Evolutionary conservation across 2,797 vertebrate genomes (phyloP), one percentile per base, ranked within the genome.

Genomic region (Sphenodon punctatus): DNA sequence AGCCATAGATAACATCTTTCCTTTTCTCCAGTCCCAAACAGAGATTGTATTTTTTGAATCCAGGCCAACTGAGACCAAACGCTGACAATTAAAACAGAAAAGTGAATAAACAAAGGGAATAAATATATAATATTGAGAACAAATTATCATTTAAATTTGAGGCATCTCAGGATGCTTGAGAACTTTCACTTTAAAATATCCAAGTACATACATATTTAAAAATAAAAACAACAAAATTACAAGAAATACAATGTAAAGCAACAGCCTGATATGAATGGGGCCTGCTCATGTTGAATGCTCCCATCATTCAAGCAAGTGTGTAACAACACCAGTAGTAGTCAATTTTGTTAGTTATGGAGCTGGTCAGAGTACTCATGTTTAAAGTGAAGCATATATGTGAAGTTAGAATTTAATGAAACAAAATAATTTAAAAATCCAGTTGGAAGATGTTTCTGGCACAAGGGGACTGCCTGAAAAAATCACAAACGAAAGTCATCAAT

Each of bases 21-120:
- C 99, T 95, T 94, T 98, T 90, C 97, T 98, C 99, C 99, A 99
- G 94, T 99, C 99, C 99, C 99, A 99, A 78, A 99, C 97, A 91
- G 98, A 99, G 93, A 99, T 97, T 81, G 98, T 98, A 95, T 99
- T 99, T 96, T 99, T 99, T 4, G 98, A 98, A 96, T 99, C 99
- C 91, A 99, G 96, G 88, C 99, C 99, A 92, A 99, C 98, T 14
- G 98, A 99, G 89, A 99, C 98, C 96, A 99, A 96, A 90, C 98
- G 98, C 98, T 99, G 95, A 67, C 12, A 46, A 20, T 66, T 32
- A 48, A 66, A n/a, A 36, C 22, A 60, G 7, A 8, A 59, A 20
- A 17, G 25, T 25, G n/a, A 17, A n/a, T n/a, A n/a, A n/a, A n/a
- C n/a, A n/a, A n/a, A n/a, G n/a, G n/a, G n/a, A n/a, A n/a, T n/a